These are phyloP conservation scores for Emydoidea blandingii DNA, from an alignment of 2,797 vertebrate species.

Conservation along the genomic window DNA sequence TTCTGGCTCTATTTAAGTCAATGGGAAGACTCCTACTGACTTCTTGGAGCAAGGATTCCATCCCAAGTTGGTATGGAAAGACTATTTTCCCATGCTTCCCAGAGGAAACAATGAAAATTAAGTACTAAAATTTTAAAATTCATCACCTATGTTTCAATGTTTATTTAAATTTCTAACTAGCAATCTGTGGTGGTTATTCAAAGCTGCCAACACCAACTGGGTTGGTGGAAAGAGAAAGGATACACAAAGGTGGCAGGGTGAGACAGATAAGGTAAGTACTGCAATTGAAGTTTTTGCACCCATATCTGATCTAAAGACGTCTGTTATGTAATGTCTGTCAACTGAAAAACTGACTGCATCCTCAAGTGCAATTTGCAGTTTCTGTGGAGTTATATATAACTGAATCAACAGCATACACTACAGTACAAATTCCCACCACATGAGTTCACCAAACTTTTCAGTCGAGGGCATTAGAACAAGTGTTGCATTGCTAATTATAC, in stretches of 20 bases:
- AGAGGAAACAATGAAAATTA: not conserved
- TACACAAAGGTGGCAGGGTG: not conserved
- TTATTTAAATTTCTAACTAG: not conserved
- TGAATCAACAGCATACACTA: accelerated
- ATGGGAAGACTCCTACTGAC: not conserved
- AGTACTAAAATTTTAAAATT: not conserved
- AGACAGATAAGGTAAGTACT: not conserved
- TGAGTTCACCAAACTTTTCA: not conserved
- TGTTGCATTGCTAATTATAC: not conserved
- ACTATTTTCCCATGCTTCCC: not conserved
- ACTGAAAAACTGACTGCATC: not conserved
- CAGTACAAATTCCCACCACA: accelerated
- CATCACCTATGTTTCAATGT: not conserved
- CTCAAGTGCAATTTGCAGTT: not conserved
- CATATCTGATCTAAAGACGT: not conserved
- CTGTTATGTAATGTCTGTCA: not conserved
- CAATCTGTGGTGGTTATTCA: not conserved
- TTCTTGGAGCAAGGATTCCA: not conserved
- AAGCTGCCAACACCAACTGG: not conserved
- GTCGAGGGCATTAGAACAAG: not conserved
- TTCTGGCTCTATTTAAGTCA: not conserved
- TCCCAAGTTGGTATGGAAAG: not conserved
- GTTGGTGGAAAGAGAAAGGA: not conserved
- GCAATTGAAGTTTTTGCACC: not conserved
- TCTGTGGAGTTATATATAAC: not conserved